phyloP scores from a whole-genome alignment of 2,797 vertebrate genomes.

The Acanthis flammea region DNA sequence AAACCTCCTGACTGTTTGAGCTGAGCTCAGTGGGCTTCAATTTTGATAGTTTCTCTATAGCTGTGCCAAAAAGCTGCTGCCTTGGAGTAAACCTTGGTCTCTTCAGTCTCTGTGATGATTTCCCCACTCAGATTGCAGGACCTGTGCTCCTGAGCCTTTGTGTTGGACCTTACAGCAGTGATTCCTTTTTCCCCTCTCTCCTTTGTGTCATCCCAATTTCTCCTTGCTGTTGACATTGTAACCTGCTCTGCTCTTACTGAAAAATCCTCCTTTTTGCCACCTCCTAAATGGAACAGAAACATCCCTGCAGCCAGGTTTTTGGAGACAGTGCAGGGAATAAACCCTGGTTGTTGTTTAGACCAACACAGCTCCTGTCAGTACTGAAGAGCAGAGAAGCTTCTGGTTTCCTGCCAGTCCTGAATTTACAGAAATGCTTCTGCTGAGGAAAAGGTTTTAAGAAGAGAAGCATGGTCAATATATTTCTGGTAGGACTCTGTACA shows the following conservation, averaged over 20 bases:
- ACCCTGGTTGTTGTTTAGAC: background rate
- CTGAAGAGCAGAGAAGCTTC: background rate
- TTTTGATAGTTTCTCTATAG: background rate
- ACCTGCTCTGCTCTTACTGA: background rate
- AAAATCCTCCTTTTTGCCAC: background rate
- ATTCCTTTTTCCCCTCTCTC: background rate
- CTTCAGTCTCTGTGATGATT: background rate
- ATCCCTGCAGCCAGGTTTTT: background rate
- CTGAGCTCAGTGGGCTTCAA: background rate
- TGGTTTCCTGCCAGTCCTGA: background rate
- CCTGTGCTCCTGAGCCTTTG: background rate
- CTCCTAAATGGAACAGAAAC: background rate
- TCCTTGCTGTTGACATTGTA: background rate
- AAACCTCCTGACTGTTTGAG: background rate
- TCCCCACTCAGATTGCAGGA: accelerated
- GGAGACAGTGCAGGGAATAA: background rate
- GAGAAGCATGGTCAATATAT: accelerated
- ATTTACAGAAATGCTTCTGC: background rate
- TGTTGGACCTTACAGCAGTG: background rate
- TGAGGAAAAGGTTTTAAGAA: background rate
- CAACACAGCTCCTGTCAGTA: background rate
- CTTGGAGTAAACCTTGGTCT: background rate
- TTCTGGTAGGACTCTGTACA: background rate
- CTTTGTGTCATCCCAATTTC: accelerated
- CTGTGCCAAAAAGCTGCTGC: background rate